These are phyloP conservation scores for Sapayoa aenigma DNA, from an alignment of 2,113 vertebrate species.

Conservation along the genomic window DNA sequence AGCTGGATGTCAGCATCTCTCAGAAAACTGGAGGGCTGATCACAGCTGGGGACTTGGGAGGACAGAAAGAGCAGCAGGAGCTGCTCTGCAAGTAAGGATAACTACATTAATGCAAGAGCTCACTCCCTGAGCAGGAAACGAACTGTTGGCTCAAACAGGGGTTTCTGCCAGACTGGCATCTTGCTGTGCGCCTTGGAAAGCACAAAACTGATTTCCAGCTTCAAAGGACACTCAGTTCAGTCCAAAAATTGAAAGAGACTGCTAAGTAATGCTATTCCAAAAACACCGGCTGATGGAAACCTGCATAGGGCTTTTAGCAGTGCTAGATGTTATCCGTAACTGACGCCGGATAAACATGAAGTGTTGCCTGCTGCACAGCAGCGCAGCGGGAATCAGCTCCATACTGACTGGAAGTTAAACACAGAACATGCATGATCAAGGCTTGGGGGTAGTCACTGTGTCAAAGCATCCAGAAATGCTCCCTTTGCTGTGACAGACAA, in stretches of 20 bases:
- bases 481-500: neutral
- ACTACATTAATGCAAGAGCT: neutral
- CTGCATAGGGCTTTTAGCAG: neutral
- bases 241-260: neutral
- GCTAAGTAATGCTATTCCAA: neutral
- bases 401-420: neutral
- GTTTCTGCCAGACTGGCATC: neutral
- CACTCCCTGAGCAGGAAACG: neutral
- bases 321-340: accelerated
- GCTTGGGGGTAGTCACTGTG: accelerated
- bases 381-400: accelerated
- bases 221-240: neutral
- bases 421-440: accelerated
- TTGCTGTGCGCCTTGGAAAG: neutral
- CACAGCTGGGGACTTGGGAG: neutral
- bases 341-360: neutral
- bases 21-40: neutral
- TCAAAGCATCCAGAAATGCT: neutral
- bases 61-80: neutral
- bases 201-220: neutral
- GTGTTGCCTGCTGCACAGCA: neutral
- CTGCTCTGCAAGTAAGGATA: neutral
- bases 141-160: neutral
- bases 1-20: neutral
- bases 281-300: neutral